These are phyloP conservation scores for Oophaga pumilio DNA, from an alignment of 2,113 vertebrate genomes.

Conservation along the genomic window DNA sequence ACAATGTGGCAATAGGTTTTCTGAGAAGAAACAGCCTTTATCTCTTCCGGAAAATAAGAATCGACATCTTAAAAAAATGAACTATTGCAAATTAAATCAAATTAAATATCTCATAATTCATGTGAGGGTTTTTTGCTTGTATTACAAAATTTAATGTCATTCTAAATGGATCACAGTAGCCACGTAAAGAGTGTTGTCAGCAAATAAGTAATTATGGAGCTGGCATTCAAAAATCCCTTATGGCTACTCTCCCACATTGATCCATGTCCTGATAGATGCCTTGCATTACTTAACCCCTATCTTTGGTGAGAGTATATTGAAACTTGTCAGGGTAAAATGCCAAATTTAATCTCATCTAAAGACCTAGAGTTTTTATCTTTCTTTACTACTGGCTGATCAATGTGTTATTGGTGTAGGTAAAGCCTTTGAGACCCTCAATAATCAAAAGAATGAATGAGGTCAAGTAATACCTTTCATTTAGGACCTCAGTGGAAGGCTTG, in stretches of 20 bases:
- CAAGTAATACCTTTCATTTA: background rate
- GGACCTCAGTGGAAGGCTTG: background rate
- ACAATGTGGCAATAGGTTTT: background rate
- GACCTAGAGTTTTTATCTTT: background rate
- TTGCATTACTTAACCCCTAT: background rate
- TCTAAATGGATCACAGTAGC: background rate
- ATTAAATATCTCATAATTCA: background rate
- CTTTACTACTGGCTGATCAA: background rate
- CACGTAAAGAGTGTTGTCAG: background rate
- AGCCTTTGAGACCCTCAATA: too few species aligned
- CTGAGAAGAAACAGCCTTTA: background rate
- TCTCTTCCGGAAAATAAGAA: background rate
- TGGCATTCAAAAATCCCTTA: background rate
- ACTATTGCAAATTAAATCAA: background rate
- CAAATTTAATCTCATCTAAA: background rate
- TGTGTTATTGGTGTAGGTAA: background rate
- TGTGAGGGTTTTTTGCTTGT: background rate
- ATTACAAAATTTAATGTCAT: background rate
- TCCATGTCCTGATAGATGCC: background rate
- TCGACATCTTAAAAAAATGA: background rate
- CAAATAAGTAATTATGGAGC: background rate
- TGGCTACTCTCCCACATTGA: conserved; percentile 10
- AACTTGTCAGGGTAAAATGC: background rate
- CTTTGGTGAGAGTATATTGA: background rate
- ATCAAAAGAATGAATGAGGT: background rate